These are phyloP conservation scores for Drosophila aldrichi DNA, from an alignment of 2,888 invertebrate species.

Conservation along the genomic window DNA sequence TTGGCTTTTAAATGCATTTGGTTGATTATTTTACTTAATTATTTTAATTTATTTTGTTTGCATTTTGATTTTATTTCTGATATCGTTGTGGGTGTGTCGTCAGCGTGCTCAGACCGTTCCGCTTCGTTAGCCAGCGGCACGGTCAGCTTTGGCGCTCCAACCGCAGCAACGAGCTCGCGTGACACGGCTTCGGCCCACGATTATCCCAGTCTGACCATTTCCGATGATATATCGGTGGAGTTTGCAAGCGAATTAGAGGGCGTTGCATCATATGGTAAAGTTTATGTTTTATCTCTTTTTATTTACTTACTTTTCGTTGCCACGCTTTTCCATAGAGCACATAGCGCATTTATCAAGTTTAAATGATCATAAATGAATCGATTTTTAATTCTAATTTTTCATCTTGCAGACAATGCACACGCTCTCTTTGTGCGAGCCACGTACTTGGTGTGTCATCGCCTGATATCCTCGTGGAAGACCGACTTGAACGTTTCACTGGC, in stretches of 20 bases:
- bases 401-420: constrained; percentile 90
- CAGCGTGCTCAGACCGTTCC: constrained; percentile 85
- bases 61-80: constrained; percentile 45
- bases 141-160: constrained; percentile 84
- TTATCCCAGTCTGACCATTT: constrained; percentile 86
- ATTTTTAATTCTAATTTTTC: neutral
- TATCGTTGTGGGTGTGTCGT: constrained; percentile 32
- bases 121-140: constrained; percentile 85
- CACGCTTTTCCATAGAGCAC: neutral
- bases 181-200: constrained; percentile 85
- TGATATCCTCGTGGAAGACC: constrained; percentile 98
- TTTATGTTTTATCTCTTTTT: neutral
- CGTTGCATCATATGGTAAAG: constrained; percentile 84
- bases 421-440: constrained; percentile 96
- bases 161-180: constrained; percentile 82
- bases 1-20: neutral
- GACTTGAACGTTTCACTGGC: constrained; percentile 97
- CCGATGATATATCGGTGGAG: constrained; percentile 85
- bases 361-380: neutral
- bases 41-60: constrained; percentile 49
- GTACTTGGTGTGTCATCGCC: constrained; percentile 96
- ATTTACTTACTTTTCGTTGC: constrained; percentile 1
- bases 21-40: constrained; percentile 33
- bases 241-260: constrained; percentile 84
- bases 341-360: neutral